Base-by-base conservation (phyloP, 2,888 invertebrate species). In the Hirtodrosophila cameraria region DNA sequence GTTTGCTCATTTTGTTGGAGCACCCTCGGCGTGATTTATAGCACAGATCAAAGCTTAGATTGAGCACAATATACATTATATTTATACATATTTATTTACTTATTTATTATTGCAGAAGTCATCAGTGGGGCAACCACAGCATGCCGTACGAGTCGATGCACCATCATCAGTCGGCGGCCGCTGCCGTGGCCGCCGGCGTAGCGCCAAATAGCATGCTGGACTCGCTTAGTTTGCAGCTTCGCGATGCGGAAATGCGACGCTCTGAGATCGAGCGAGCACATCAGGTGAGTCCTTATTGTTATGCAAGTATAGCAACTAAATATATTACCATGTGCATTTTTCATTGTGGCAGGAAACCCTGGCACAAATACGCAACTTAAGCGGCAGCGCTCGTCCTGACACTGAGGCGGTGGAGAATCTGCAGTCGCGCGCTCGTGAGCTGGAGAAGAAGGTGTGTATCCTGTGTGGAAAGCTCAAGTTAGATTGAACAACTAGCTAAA, bases 371-470 rank as follows among this genome's bases (percentile, higher is more conserved):
- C 93, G 94, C 67, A 89, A 86, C 64, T 63, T 89, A 9, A 88
- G 91, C 60, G 92, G 92, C 61, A 92, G 92, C 78, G 92, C 92
- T 63, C 87, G 92, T 76, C 92, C 92, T 79, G 92, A 93, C 83
- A 93, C 93, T 55, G 95, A 96, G 79, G 93, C 93, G 30, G 92
- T 94, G 63, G 94, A 94, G 86, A 94, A 95, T 69, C 92, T 95
- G 86, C 95, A 96, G 91, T 96, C 96, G 41, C 93, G 96, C 83
- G 96, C 96, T 48, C 93, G 97, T 73, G 97, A 97, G 91, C 92
- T 97, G 74, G 97, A 97, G 91, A 97, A 97, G 91, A 97, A 97
- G 93, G 97, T 96, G 83, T 39, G 66, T 70, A 13, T 16, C 13
- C 8, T 35, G 12, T 13, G n/a, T 6, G 8, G 3, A 18, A 1